Evolutionary conservation across 2,113 vertebrate genomes (phyloP), one percentile per base, ranked within the genome.

Genomic region (Gorsachius goisagi): DNA sequence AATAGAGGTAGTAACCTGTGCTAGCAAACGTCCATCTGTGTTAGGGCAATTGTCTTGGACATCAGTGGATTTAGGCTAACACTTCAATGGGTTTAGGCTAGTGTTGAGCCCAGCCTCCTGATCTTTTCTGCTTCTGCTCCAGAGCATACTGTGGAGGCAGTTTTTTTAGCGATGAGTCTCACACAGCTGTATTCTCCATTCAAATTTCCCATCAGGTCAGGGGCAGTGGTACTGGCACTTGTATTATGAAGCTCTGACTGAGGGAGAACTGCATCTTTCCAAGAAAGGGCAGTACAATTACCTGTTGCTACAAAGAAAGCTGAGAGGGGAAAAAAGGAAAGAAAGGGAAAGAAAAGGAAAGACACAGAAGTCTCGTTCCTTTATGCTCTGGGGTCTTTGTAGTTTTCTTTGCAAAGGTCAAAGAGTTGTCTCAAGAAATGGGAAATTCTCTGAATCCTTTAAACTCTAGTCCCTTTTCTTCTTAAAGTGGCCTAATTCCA

Each of bases 371-470:
- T 87, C 77, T 89, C 10, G 18, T 94, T 95, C 81, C 71, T 91
- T 95, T 95, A 76, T 77, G 74, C 58, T 76, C 63, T 73, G 59
- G 5, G 28, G 91, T 95, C 94, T 96, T 94, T 95, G 66, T 91
- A 69, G 71, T 93, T 97, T 93, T 92, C 87, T 91, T 87, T 93
- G 58, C 63, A 83, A 95, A 96, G 95, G 96, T 96, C 93, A 94
- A 85, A 85, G 74, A 94, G 87, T 92, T 96, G 63, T 89, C 63
- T 95, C 77, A 95, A 97, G 92, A 92, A 96, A 95, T 56, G 71
- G 63, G 89, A 95, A 96, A 93, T 88, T 96, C 66, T 89, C 81
- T 15, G 92, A 97, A 97, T 95, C 91, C 81, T 96, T 97, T 95
- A 95, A 96, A 88, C 81, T 95, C 77, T 26, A 76, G 84, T 66